Base-by-base conservation (phyloP, 2,113 vertebrate species). In the Percina caprodes region DNA sequence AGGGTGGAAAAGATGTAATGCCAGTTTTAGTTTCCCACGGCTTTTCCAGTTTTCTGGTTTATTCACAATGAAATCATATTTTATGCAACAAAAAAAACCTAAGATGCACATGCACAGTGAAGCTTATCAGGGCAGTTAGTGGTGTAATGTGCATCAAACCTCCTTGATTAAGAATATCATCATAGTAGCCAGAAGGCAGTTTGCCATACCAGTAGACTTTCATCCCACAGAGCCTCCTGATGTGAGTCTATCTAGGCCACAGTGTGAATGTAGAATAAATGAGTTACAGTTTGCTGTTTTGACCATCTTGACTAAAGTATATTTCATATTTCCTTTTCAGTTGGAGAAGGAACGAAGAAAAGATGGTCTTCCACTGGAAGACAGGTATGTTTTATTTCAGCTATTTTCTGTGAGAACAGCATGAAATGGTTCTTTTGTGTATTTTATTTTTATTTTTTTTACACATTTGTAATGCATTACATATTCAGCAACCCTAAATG, bases 261-360 rank as follows among this genome's bases (percentile, higher is more conserved):
- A 42, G 4, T 56, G 23, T 51, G n/a, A 56, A 65, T 65, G 16
- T 19, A n/a, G 26, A 61, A 56, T 21, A 15, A 62, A 62, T 58
- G 12, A n/a, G 7, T 46, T 69, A 19, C 11, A 11, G 12, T 75
- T 30, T 65, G 1, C 26, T 56, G 1, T 35, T 69, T 24, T 24
- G 16, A 55, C 7, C 3, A 16, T 21, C 30, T 65, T 68, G 33
- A 83, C 21, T 60, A 10, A 81, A 16, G 1, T 69, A 6, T 42
- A 11, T 24, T 60, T 48, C 74, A 30, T 60, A 0, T 91, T 87
- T 92, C 56, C 8, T 85, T 84, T 90, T 91, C 85, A 99, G 98
- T 93, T 96, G 89, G 97, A 97, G 90, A 95, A 97, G 2, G 97
- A 98, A 90, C 96, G 94, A 73, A 95, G 95, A 85, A 89, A 95